These are phyloP conservation scores for Mustela lutreola DNA, from an alignment of 2,113 vertebrate genomes.

Conservation along the genomic window DNA sequence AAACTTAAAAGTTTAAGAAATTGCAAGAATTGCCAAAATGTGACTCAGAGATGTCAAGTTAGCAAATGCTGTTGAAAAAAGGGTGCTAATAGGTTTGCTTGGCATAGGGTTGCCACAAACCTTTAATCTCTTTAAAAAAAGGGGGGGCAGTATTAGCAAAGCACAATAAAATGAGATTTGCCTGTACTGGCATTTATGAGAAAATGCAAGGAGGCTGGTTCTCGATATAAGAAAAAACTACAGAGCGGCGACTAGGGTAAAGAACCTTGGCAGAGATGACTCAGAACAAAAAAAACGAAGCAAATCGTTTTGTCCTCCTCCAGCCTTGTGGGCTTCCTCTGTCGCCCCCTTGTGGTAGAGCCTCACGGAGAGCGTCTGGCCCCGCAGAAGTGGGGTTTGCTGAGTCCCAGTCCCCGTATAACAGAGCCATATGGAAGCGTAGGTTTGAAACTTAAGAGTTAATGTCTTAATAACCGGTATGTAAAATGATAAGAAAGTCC, in stretches of 20 bases:
- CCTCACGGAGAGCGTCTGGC: neutral
- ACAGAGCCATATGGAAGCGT: neutral
- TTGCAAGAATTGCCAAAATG: neutral
- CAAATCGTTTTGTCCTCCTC: neutral
- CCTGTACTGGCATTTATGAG: neutral
- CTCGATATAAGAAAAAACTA: neutral
- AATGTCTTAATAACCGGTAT: neutral
- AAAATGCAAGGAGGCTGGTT: neutral
- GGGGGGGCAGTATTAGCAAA: neutral
- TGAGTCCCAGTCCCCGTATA: neutral
- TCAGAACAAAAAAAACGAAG: neutral
- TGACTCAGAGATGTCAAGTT: neutral
- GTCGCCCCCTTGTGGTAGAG: neutral
- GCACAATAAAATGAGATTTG: neutral
- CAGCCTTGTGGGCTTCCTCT: neutral
- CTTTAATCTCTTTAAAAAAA: neutral
- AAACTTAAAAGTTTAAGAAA: neutral
- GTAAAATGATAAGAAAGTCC: neutral
- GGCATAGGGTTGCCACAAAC: neutral
- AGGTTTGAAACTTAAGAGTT: neutral
- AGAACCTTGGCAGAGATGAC: neutral
- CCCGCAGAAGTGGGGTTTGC: neutral
- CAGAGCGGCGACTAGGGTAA: neutral
- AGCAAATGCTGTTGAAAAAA: neutral
- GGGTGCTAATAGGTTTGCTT: neutral